A percentile compares a stretch with the other conserved stretches of the same genome.
These are phyloP conservation scores for Natrix natrix DNA, from an alignment of 2,797 vertebrate genomes.

Conservation along the genomic window DNA sequence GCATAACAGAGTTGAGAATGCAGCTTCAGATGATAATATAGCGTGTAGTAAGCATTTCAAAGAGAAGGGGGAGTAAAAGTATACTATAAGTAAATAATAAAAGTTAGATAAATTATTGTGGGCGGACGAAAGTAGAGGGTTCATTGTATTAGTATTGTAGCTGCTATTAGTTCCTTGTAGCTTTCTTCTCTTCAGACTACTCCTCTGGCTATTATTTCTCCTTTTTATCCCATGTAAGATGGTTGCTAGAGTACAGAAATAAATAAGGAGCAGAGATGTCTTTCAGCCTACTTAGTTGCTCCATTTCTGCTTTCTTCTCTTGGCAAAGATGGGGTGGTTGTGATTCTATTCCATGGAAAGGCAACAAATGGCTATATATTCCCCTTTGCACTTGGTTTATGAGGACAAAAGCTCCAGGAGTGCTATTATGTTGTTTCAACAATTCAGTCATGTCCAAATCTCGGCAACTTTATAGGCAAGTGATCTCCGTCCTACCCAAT, in stretches of 20 bases:
- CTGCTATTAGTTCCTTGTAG: background rate
- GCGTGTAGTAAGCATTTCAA: no score
- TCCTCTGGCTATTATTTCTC: background rate
- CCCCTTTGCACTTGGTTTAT: no score
- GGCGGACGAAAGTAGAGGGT: background rate
- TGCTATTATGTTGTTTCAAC: background rate
- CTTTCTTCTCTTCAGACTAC: background rate
- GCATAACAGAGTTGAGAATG: background rate
- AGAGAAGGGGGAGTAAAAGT: background rate
- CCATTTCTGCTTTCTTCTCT: background rate
- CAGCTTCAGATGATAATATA: background rate
- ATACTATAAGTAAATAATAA: background rate
- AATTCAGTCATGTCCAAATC: background rate
- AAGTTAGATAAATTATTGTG: background rate
- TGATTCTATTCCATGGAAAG: background rate
- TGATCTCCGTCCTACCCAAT: background rate
- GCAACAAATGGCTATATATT: background rate
- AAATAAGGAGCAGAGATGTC: background rate
- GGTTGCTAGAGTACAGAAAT: background rate
- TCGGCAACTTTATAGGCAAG: background rate
- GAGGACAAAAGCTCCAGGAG: background rate
- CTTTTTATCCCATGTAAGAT: background rate
- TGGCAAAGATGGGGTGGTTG: background rate
- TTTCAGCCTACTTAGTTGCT: background rate
- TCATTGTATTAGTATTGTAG: background rate